phyloP scores from a whole-genome alignment of 2,797 vertebrate species.

The Champsocephalus gunnari region DNA sequence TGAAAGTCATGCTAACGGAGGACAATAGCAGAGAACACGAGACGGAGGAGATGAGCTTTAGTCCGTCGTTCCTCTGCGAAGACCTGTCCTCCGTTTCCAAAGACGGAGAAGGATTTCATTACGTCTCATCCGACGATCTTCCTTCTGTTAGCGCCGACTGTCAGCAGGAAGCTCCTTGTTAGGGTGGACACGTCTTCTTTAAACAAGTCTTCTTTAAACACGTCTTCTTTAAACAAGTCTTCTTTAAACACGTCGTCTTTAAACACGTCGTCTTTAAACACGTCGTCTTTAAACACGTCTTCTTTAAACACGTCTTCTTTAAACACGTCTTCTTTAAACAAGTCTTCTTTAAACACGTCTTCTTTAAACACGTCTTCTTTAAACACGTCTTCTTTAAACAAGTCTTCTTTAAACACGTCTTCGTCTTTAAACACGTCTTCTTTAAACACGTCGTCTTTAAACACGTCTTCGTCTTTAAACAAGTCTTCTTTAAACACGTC shows the following conservation, averaged over 20 bases:
- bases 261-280: too few relatives aligned
- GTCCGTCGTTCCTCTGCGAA: not conserved
- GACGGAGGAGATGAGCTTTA: not conserved
- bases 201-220: not conserved
- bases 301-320: slow-evolving; percentile 3
- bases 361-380: not conserved
- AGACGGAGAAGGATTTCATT: not conserved
- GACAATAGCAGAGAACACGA: not conserved
- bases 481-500: not conserved
- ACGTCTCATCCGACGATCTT: not conserved
- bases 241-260: not conserved
- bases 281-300: too few relatives aligned
- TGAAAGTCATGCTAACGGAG: not conserved
- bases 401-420: not conserved
- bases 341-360: not conserved
- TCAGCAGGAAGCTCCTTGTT: slow-evolving; percentile 75
- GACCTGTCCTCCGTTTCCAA: not conserved
- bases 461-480: slow-evolving; percentile 9
- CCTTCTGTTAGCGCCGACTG: too few relatives aligned
- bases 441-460: not conserved
- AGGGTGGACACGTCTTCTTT: slow-evolving; percentile 18
- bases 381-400: too few relatives aligned
- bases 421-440: too few relatives aligned
- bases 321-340: not conserved
- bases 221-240: not conserved